Base-by-base conservation (phyloP, 92 coral and sea anemone genomes). In the Blastomussa wellsi region DNA sequence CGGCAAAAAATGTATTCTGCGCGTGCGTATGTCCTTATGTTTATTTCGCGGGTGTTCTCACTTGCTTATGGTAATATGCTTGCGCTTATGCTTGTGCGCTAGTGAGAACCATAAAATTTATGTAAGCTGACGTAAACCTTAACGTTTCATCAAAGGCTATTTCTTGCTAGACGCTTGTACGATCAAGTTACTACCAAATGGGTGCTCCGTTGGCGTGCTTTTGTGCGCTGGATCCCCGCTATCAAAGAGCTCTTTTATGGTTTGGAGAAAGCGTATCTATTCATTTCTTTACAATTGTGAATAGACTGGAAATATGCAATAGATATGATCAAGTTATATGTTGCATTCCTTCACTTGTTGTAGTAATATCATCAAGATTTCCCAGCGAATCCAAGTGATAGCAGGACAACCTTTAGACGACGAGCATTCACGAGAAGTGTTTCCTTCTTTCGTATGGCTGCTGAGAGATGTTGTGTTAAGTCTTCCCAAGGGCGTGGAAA, bases 351-450 rank as follows among this genome's bases (percentile, higher is more conserved):
- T 68, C 10, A 81, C 53, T 15, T 1, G 26, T 39, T 48, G 77
- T 79, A 91, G 96, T 62, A 91, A 91, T 73, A 89, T 93, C 42
- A 88, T 90, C 68, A 93, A 93, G 38, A 83, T 93, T 70, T 93
- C 89, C 38, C 92, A 81, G 59, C 90, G 94, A 38, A 91, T 93
- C 87, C 96, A 93, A 79, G 89, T 88, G 29, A 66, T 91, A 74
- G 73, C 94, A 1, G 90, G 89, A 35, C 59, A 86, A 77, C 55
- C 74, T 9, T 24, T 84, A 42, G 88, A 77, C 51, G 76, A 76
- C 37, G 82, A 76, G 42, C 24, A 52, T 19, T 78, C 76, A 57
- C 66, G 77, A 37, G 47, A 77, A n/a, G 76, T 84, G 41, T 84
- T 84, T 36, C 88, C 88, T 16, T 84, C 88, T 7, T 84, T 84